Evolutionary conservation across 2,888 invertebrate genomes (phyloP), one percentile per base, ranked within the genome.

Genomic region (Ornithoptera alexandrae): DNA sequence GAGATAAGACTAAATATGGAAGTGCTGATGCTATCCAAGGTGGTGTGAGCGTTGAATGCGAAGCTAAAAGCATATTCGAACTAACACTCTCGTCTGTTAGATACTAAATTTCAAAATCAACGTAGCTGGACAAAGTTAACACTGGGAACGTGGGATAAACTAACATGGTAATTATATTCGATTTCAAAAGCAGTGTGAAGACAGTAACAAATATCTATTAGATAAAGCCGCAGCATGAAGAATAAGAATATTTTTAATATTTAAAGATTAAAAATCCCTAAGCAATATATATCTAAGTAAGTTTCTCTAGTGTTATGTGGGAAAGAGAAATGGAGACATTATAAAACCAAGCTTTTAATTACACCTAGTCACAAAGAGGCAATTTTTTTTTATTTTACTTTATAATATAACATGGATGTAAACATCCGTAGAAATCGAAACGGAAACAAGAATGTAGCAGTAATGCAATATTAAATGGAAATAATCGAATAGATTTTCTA

Each of bases 161-260:
- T 73, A 79, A 79, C 77, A 73, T 73, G 73, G 73, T 76, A 78
- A 78, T 78, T 79, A 78, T 77, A 80, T 78, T 77, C 73, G 72
- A 76, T 75, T 76, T 79, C 77, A 81, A 81, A 83, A 77, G 75
- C 75, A 74, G 74, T 74, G 69, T 69, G 72, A 74, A 76, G 77
- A 72, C 71, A 75, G 76, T 75, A 77, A 76, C 75, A 75, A 72
- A 78, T 82, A 83, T 84, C 83, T 83, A 82, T 82, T 71, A 80
- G 80, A 79, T 82, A 79, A 76, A n/a, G 75, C 67, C 67, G 64
- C 71, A 69, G 76, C 75, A 75, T 72, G 79, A 80, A 77, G 78
- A 78, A 80, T 79, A 71, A 73, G 68, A 3, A 46, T 15, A 46
- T 15, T 4, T 46, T 46, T 46, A 10, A 46, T 46, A 46, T 15